phyloP scores from a whole-genome alignment of 1,140 invertebrate species.

The Bombus breviceps region DNA sequence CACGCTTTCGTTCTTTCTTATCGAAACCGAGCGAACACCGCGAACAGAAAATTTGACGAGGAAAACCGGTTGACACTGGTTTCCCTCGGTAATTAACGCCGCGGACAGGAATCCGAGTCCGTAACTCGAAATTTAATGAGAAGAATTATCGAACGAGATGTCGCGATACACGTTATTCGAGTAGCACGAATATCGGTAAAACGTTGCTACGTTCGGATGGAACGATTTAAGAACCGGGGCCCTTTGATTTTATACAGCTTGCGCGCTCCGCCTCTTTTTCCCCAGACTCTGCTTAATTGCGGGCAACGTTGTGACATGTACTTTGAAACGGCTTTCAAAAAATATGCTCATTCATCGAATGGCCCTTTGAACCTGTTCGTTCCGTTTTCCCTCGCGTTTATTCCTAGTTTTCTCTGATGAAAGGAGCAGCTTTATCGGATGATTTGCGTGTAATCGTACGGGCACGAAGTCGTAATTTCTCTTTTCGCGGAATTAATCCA shows the following conservation, averaged over 20 bases:
- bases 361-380: background rate
- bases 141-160: slow-evolving; percentile 16
- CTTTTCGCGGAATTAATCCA: background rate
- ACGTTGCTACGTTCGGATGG: background rate
- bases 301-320: slow-evolving; percentile 14
- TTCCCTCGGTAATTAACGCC: slow-evolving; percentile 9
- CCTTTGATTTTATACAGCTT: slow-evolving; percentile 22
- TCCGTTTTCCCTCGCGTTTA: background rate
- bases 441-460: slow-evolving; percentile 1
- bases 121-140: slow-evolving; percentile 42
- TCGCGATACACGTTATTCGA: background rate
- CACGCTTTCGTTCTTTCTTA: background rate
- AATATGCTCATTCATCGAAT: background rate
- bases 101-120: background rate
- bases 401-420: background rate
- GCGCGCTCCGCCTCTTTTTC: background rate
- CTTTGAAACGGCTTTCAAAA: slow-evolving; percentile 9
- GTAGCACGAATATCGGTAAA: background rate
- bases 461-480: background rate
- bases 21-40: background rate
- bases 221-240: background rate
- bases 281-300: background rate
- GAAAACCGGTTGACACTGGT: background rate
- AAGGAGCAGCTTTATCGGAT: slow-evolving; percentile 2
- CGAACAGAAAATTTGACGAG: too few species aligned